phyloP scores from a whole-genome alignment of 2,888 invertebrate genomes.

The Cetonia aurata region DNA sequence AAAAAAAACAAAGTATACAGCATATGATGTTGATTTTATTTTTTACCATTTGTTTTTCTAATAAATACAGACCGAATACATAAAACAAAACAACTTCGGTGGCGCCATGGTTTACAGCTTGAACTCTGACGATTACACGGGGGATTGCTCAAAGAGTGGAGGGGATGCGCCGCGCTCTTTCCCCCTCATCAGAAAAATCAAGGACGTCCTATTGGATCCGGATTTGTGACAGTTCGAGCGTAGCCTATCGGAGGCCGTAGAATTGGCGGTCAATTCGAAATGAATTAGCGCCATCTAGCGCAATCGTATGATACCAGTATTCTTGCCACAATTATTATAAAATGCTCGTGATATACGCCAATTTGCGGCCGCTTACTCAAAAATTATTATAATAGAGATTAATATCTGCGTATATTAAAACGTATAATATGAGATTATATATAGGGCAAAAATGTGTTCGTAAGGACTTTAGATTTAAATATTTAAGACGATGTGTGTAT shows the following conservation, averaged over 20 bases:
- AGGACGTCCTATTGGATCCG: constrained; percentile 54
- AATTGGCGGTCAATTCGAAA: constrained; percentile 47
- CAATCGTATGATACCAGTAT: not conserved
- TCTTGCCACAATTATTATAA: not conserved
- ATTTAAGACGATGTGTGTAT: no score
- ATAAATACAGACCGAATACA: constrained; percentile 65
- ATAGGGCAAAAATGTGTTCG: no score
- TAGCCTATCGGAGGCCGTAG: constrained; percentile 55
- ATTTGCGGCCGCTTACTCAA: no score
- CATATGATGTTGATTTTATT: no score
- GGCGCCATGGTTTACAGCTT: constrained; percentile 89
- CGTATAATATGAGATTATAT: no score
- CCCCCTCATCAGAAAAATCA: constrained; percentile 59
- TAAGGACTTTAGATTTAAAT: no score
- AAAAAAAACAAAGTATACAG: no score
- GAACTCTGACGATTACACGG: constrained; percentile 82
- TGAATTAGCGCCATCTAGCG: not conserved
- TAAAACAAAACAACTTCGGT: constrained; percentile 74
- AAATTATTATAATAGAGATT: no score
- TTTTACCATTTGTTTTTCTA: no score
- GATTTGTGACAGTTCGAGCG: constrained; percentile 60
- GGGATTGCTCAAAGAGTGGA: constrained; percentile 67
- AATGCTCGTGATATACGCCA: no score
- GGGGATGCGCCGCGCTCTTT: constrained; percentile 63
- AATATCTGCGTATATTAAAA: no score